These are phyloP conservation scores for Drosophila ananassae DNA, from an alignment of 1,140 invertebrate species.

Conservation along the genomic window DNA sequence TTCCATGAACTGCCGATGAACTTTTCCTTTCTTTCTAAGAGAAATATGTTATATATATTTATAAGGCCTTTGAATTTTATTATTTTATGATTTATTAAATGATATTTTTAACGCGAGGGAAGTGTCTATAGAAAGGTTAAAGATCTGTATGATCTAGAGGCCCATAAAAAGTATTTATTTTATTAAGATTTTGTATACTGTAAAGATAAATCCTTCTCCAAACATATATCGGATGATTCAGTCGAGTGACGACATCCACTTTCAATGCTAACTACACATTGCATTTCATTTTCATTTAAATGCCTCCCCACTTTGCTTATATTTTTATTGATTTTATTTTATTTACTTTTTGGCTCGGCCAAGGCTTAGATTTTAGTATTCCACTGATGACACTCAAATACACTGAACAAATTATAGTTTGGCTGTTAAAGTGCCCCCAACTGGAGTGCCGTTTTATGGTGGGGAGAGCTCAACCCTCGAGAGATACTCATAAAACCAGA, in stretches of 20 bases:
- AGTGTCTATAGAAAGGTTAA: slow-evolving; percentile 3
- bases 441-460: slow-evolving; percentile 15
- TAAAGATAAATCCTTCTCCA: too few species aligned
- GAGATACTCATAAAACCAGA: slow-evolving; percentile 9
- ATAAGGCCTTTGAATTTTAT: slow-evolving; percentile 18
- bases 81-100: slow-evolving; percentile 17
- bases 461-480: neutral
- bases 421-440: neutral
- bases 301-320: slow-evolving; percentile 16
- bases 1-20: slow-evolving; percentile 70
- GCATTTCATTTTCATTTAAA: slow-evolving; percentile 54
- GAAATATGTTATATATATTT: neutral
- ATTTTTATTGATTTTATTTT: slow-evolving; percentile 11
- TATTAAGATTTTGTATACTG: too few species aligned
- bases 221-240: slow-evolving; percentile 28
- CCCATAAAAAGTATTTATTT: too few species aligned
- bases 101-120: slow-evolving; percentile 18
- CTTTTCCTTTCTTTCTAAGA: slow-evolving; percentile 9
- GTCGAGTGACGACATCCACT: slow-evolving; percentile 17
- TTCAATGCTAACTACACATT: slow-evolving; percentile 51
- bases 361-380: slow-evolving; percentile 54
- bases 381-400: slow-evolving; percentile 15
- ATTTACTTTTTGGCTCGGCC: slow-evolving; percentile 42
- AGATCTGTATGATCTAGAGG: neutral
- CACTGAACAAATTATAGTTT: slow-evolving; percentile 25